Evolutionary conservation across 2,113 vertebrate species (phyloP).

Genomic region (Aldabrachelys gigantea): DNA sequence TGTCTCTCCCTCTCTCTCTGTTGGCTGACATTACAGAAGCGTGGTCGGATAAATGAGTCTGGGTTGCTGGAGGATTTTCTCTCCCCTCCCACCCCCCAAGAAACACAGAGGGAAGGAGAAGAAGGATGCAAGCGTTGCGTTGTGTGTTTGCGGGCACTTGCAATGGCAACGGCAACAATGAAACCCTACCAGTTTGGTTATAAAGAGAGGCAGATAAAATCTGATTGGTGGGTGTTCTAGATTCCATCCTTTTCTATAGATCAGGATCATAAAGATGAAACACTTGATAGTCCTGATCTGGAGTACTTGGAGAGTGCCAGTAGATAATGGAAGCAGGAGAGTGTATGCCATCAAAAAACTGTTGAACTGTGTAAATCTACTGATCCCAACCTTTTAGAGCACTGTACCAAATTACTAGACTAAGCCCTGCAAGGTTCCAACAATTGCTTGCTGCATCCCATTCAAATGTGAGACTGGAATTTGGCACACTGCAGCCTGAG

Average conservation of each 20-base stretch:
- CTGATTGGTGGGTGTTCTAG: not conserved
- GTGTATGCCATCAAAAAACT: conserved; percentile 23
- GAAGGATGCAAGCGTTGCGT: not conserved
- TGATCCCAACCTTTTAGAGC: not conserved
- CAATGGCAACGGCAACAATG: not conserved
- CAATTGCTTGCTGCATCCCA: conserved; percentile 40
- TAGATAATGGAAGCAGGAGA: conserved; percentile 5
- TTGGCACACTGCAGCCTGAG: not conserved
- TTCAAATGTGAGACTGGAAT: conserved; percentile 37
- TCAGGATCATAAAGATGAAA: not conserved
- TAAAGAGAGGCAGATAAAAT: not conserved
- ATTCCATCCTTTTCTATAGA: not conserved
- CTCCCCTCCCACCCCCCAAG: too few species aligned
- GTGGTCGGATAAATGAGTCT: not conserved
- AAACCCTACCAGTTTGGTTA: not conserved
- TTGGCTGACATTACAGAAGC: not conserved
- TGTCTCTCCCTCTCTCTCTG: accelerated
- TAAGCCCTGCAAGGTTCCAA: conserved; percentile 11
- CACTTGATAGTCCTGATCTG: not conserved
- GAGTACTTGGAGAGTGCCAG: not conserved
- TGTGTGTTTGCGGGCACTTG: not conserved
- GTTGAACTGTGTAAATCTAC: not conserved
- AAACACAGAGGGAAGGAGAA: too few species aligned
- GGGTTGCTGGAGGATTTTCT: not conserved
- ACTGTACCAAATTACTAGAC: not conserved